Evolutionary conservation across 2,888 invertebrate genomes (phyloP).

Genomic region (Melanotus villosus): DNA sequence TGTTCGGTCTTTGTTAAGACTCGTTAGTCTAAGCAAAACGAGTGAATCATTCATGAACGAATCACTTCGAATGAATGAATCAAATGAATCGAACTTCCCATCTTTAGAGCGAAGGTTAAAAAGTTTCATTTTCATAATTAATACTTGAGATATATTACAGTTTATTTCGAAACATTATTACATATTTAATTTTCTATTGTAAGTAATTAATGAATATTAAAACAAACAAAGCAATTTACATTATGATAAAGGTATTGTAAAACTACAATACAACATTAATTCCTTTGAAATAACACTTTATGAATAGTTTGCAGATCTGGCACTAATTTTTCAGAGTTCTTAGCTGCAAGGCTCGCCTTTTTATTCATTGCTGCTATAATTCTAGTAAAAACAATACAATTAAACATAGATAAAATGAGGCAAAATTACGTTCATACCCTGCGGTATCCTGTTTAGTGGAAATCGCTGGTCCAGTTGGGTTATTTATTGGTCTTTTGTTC

Average conservation of each 20-base stretch:
- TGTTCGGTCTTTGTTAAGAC: no score
- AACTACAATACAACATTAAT: constrained; percentile 49
- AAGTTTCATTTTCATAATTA: no score
- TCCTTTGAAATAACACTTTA: constrained; percentile 75
- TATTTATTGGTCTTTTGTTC: constrained; percentile 79
- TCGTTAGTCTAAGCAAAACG: no score
- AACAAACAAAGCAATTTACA: not conserved
- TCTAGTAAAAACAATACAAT: no score
- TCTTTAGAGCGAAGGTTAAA: no score
- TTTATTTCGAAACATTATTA: no score
- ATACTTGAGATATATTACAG: constrained; percentile 4
- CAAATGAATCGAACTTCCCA: no score
- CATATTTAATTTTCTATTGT: not conserved
- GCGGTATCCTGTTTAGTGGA: constrained; percentile 48
- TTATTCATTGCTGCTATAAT: constrained; percentile 49
- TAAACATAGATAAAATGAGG: no score
- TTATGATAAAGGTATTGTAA: not conserved
- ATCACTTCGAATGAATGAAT: no score
- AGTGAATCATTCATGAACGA: no score
- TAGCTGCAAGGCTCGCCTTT: constrained; percentile 47
- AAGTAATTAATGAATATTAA: not conserved
- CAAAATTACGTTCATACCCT: constrained; percentile 51
- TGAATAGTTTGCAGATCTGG: constrained; percentile 81
- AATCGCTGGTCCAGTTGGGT: constrained; percentile 70
- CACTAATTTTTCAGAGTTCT: constrained; percentile 67